phyloP scores from a whole-genome alignment of 2,113 vertebrate species.

The Machaerirhynchus nigripectus region DNA sequence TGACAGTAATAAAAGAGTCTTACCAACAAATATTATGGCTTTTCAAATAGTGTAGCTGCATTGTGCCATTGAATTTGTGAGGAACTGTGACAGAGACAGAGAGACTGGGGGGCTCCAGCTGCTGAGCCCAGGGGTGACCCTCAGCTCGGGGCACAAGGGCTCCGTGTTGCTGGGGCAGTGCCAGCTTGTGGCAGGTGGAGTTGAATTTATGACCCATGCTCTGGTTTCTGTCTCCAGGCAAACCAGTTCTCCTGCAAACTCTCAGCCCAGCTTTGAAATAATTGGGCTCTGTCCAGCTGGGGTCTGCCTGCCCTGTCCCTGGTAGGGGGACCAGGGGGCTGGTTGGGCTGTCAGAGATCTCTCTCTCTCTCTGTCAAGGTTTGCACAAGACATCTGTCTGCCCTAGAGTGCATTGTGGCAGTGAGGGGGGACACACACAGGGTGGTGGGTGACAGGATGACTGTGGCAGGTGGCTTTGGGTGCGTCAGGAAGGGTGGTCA shows the following conservation, averaged over 20 bases:
- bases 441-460: background rate
- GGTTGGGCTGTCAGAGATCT: fast-evolving
- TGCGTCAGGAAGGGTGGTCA: background rate
- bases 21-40: slow-evolving; percentile 75
- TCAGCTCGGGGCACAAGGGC: background rate
- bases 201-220: background rate
- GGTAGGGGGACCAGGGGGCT: fast-evolving
- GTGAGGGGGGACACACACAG: background rate
- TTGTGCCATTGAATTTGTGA: slow-evolving; percentile 41
- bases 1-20: slow-evolving; percentile 56
- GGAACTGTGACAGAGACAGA: slow-evolving; percentile 42
- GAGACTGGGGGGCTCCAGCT: background rate
- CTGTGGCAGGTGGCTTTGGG: background rate
- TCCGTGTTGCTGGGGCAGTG: fast-evolving
- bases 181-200: background rate
- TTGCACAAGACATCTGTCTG: background rate
- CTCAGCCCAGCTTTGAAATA: background rate
- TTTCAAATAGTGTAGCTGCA: slow-evolving; percentile 65
- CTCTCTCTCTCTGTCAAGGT: background rate
- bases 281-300: background rate
- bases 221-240: background rate
- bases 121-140: background rate
- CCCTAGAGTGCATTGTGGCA: background rate
- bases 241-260: background rate
- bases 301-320: background rate